Base-by-base conservation (phyloP, 2,888 invertebrate species). In the Amphiduros pacificus region DNA sequence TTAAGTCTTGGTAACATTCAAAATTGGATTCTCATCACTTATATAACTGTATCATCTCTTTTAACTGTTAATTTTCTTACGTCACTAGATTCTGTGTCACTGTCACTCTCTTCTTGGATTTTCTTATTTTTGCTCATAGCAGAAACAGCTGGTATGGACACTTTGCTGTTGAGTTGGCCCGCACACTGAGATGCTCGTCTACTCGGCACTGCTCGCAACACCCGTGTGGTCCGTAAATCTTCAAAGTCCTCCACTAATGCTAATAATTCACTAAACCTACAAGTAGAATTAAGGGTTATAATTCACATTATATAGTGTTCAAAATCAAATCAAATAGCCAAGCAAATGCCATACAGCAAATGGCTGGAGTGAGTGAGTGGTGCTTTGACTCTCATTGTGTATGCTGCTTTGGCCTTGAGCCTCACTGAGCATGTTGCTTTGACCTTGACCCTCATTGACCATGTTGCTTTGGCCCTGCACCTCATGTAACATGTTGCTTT, bases 241-340 rank as follows among this genome's bases (percentile, higher is more conserved):
- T 69, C 68, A 22, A 68, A 63, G 55, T 93, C 93, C 83, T 93
- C 94, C 31, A 93, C 92, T 71, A 96, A 85, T 6, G 92, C 90
- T 82, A 95, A 91, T 73, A 96, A 85, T 77, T 94, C 93, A 79
- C 91, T 90, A 83, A 92, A 81, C 63, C 81, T 81, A 67, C 11
- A 51, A 4, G 11, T 17, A n/a, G n/a, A n/a, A n/a, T n/a, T n/a
- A n/a, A n/a, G n/a, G n/a, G n/a, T n/a, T n/a, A n/a, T n/a, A n/a
- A n/a, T n/a, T n/a, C n/a, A n/a, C n/a, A n/a, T n/a, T n/a, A n/a
- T 17, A 36, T 36, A 36, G 36, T 36, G 36, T 36, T 36, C 11
- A 36, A 36, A 36, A 17, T 36, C 9, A 11, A 11, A 17, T 36
- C 9, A 17, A 36, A 17, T n/a, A n/a, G n/a, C n/a, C n/a, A n/a